A percentile compares a stretch with the other conserved stretches of the same genome.
Conservation (phyloP, 2,888 invertebrate genomes). For the Arctia plantaginis region DNA sequence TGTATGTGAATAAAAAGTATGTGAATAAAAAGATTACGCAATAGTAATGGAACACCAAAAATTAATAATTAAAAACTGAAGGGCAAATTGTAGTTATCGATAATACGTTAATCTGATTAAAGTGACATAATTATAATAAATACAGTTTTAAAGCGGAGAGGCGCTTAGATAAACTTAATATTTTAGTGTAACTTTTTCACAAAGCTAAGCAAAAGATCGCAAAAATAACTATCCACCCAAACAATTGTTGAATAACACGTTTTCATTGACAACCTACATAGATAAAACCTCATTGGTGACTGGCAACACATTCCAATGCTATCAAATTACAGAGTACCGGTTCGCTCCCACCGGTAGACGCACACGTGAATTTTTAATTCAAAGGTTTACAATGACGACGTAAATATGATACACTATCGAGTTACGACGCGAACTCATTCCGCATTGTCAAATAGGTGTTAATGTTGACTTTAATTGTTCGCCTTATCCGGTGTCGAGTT, state of each 20-base stretch:
- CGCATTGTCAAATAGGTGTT: constrained; percentile 65
- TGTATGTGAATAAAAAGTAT: background rate
- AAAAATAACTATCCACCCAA: constrained; percentile 51
- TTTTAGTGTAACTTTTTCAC: constrained; percentile 25
- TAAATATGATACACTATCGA: constrained; percentile 59
- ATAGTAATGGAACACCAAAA: constrained; percentile 43
- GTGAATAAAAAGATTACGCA: background rate
- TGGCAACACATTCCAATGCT: constrained; percentile 68
- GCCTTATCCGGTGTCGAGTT: constrained; percentile 75
- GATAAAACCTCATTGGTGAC: constrained; percentile 65
- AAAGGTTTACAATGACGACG: constrained; percentile 63
- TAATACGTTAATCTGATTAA: constrained; percentile 28
- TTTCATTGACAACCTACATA: constrained; percentile 70
- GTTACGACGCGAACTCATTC: constrained; percentile 59
- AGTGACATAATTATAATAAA: constrained; percentile 26
- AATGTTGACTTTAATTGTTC: constrained; percentile 77
- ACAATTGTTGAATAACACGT: constrained; percentile 67
- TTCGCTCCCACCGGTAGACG: constrained; percentile 52
- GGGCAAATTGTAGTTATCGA: constrained; percentile 16
- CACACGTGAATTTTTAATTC: constrained; percentile 64
- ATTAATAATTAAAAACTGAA: constrained; percentile 33
- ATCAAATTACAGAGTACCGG: constrained; percentile 67
- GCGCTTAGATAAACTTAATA: background rate
- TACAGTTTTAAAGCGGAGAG: constrained; percentile 18
- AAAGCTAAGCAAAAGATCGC: constrained; percentile 37